A percentile compares a stretch with the other conserved stretches of the same genome.
phyloP scores from a whole-genome alignment of 2,113 vertebrate genomes.

The Lepus americanus region DNA sequence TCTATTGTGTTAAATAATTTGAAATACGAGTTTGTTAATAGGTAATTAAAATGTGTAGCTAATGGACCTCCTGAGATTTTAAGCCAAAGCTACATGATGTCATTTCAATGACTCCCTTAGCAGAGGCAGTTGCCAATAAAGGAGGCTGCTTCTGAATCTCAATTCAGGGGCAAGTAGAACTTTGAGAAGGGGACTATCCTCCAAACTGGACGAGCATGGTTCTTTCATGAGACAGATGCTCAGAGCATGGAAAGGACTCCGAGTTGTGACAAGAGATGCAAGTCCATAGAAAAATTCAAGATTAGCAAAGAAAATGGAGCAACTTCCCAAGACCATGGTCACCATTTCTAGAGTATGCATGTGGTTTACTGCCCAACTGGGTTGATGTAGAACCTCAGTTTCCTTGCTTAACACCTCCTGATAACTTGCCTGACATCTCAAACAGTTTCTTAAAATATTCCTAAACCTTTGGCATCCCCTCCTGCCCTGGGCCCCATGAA shows the following conservation, averaged over 20 bases:
- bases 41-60: conserved; percentile 59
- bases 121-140: neutral
- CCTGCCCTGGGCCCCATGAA: conserved; percentile 92
- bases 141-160: conserved; percentile 8
- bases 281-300: conserved; percentile 37
- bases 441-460: conserved; percentile 95
- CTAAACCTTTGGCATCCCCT: conserved; percentile 93
- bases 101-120: neutral
- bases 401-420: conserved; percentile 90
- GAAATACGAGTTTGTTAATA: conserved; percentile 67
- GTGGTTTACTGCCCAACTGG: conserved; percentile 76
- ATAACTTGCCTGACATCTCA: conserved; percentile 91
- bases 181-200: conserved; percentile 55
- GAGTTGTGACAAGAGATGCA: conserved; percentile 61
- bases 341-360: conserved; percentile 40
- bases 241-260: neutral
- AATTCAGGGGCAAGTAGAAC: conserved; percentile 4
- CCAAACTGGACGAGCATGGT: neutral
- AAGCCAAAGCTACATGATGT: conserved; percentile 33
- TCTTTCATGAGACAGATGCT: neutral
- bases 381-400: conserved; percentile 84
- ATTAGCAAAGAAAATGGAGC: conserved; percentile 52
- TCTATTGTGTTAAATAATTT: conserved; percentile 53
- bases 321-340: conserved; percentile 66
- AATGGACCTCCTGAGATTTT: conserved; percentile 43